A percentile compares a stretch with the other conserved stretches of the same genome.
These are phyloP conservation scores for Psittacula cyanocephala DNA, from an alignment of 2,113 vertebrate species.

Conservation along the genomic window DNA sequence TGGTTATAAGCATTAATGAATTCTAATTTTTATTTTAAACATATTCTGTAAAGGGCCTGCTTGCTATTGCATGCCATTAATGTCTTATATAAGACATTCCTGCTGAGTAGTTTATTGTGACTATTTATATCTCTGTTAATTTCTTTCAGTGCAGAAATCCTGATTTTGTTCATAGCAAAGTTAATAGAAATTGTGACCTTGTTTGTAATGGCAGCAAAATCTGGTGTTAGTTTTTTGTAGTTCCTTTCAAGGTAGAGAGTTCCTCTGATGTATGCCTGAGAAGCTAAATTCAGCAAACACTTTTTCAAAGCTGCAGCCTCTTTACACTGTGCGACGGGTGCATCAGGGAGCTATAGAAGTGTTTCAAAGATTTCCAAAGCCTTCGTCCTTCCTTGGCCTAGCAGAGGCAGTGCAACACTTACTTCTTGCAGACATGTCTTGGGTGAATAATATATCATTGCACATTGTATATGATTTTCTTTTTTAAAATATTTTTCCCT, in stretches of 20 bases:
- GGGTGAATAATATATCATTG: background rate
- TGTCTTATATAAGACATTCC: background rate
- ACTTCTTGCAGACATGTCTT: background rate
- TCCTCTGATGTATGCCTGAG: background rate
- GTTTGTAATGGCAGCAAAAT: background rate
- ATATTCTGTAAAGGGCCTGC: background rate
- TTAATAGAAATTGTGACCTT: background rate
- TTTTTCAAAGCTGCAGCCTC: background rate
- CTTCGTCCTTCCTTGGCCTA: background rate
- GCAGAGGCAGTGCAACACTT: background rate
- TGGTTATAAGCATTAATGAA: background rate
- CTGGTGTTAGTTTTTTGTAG: background rate
- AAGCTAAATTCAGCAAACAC: background rate
- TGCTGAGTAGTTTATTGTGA: background rate
- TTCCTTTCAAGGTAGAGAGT: background rate
- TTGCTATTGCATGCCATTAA: background rate
- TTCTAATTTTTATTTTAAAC: background rate
- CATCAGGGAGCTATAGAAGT: background rate
- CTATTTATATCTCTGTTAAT: conserved; percentile 14
- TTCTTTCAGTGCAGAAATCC: conserved; percentile 2
- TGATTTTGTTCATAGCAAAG: background rate
- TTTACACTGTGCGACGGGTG: background rate
- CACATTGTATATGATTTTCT: background rate
- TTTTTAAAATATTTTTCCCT: background rate
- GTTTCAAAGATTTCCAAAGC: background rate